phyloP scores from a whole-genome alignment of 2,888 invertebrate species.

The Pandemis heparana region DNA sequence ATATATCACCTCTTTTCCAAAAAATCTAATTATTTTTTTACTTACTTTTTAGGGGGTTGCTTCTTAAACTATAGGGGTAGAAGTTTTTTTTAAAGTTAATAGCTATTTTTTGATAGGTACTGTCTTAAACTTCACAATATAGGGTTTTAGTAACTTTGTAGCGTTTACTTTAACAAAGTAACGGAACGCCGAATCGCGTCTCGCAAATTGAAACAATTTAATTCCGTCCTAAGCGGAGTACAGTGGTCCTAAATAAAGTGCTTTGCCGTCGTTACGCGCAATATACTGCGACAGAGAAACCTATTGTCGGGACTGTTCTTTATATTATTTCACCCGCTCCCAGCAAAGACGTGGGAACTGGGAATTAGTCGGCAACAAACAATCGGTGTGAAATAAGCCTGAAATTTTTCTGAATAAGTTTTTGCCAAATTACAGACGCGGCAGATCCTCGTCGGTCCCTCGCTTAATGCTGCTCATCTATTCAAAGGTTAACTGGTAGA shows the following conservation, averaged over 20 bases:
- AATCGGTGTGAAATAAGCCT: too few relatives aligned
- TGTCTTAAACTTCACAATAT: too few relatives aligned
- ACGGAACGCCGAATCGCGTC: not conserved
- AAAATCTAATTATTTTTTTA: too few relatives aligned
- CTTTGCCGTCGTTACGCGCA: conserved; percentile 25
- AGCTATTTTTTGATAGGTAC: too few relatives aligned
- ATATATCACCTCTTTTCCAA: too few relatives aligned
- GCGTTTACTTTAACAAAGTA: not conserved
- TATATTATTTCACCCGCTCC: conserved; percentile 1
- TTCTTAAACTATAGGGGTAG: too few relatives aligned
- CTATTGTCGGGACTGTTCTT: conserved; percentile 13
- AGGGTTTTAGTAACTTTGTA: not conserved
- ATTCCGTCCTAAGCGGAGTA: not conserved
- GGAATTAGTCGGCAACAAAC: not conserved
- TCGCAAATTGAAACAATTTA: conserved; percentile 27
- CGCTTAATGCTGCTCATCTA: too few relatives aligned
- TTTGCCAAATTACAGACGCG: too few relatives aligned
- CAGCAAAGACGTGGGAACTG: not conserved
- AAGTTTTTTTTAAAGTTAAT: too few relatives aligned
- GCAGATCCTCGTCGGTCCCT: too few relatives aligned
- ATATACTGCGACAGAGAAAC: conserved; percentile 18
- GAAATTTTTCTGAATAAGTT: not conserved
- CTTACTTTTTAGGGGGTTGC: too few relatives aligned
- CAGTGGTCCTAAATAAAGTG: conserved; percentile 21
- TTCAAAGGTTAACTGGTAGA: too few relatives aligned